These are phyloP conservation scores for Siniperca knerii DNA, from an alignment of 2,113 vertebrate species.

Conservation along the genomic window DNA sequence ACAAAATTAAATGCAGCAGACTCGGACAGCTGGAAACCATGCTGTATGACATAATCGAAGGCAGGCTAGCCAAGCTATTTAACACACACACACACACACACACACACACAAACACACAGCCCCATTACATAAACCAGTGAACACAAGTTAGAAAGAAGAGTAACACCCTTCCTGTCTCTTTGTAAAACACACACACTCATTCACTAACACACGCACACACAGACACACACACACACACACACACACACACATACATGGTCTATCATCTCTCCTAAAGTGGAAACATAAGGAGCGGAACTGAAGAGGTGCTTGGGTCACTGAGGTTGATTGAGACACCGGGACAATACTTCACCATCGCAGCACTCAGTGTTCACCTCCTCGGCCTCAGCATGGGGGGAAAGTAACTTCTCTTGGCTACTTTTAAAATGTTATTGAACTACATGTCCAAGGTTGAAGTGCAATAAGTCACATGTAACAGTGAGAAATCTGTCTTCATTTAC, in stretches of 20 bases:
- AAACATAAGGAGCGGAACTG: slow-evolving; percentile 60
- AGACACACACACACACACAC: slow-evolving; percentile 8
- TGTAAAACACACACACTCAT: slow-evolving; percentile 10
- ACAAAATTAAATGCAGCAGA: slow-evolving; percentile 61
- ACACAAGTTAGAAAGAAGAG: slow-evolving; percentile 36
- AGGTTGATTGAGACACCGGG: slow-evolving; percentile 52
- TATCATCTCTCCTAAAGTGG: slow-evolving; percentile 33
- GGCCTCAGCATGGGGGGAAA: slow-evolving; percentile 27
- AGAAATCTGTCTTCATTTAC: slow-evolving; percentile 32
- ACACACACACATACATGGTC: slow-evolving; percentile 20
- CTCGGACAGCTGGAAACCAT: slow-evolving; percentile 69
- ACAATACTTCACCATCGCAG: slow-evolving; percentile 44
- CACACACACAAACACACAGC: slow-evolving; percentile 32
- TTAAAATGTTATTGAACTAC: slow-evolving; percentile 23
- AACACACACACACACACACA: slow-evolving; percentile 41
- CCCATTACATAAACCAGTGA: slow-evolving; percentile 45
- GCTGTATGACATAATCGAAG: slow-evolving; percentile 72
- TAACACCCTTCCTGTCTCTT: slow-evolving; percentile 41
- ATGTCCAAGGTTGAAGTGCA: slow-evolving; percentile 10
- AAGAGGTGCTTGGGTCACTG: slow-evolving; percentile 35
- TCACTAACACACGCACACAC: background rate
- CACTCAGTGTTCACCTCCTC: slow-evolving; percentile 38
- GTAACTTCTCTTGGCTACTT: slow-evolving; percentile 12
- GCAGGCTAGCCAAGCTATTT: slow-evolving; percentile 43
- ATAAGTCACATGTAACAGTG: slow-evolving; percentile 19